These are phyloP conservation scores for Pristionchus japonicus DNA, from an alignment of 2,888 invertebrate genomes.

Conservation along the genomic window DNA sequence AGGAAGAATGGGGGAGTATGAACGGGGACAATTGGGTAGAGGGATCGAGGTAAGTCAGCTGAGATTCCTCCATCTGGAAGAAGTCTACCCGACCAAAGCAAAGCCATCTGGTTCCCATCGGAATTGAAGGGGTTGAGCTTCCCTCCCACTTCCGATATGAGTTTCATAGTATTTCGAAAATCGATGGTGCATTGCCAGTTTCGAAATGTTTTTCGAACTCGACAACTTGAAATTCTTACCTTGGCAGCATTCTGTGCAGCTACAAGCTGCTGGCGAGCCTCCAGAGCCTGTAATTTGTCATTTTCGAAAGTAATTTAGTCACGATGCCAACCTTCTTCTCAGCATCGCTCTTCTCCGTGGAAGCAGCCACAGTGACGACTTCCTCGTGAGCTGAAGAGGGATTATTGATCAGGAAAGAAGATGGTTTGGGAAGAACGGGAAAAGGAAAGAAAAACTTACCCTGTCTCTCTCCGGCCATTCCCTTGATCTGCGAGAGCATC, in stretches of 20 bases:
- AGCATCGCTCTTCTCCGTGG: constrained; percentile 35
- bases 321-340: neutral
- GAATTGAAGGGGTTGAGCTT: neutral
- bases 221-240: neutral
- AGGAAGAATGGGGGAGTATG: neutral
- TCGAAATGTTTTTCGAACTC: neutral
- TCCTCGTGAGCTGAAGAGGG: constrained; percentile 39
- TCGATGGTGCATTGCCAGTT: neutral
- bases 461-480: constrained; percentile 55
- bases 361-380: neutral
- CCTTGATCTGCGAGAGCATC: constrained; percentile 57
- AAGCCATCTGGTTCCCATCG: neutral
- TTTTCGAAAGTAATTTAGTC: neutral
- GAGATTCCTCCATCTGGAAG: constrained; percentile 1
- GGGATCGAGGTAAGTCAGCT: neutral
- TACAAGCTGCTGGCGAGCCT: constrained; percentile 42
- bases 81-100: neutral
- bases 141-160: neutral
- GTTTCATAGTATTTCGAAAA: neutral
- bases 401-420: too few species aligned
- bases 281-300: constrained; percentile 8
- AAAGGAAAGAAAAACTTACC: too few species aligned
- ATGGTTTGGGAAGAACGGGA: too few species aligned
- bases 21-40: neutral
- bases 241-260: constrained; percentile 45